Base-by-base conservation (phyloP, 2,888 invertebrate species). In the Cantharis rufa region DNA sequence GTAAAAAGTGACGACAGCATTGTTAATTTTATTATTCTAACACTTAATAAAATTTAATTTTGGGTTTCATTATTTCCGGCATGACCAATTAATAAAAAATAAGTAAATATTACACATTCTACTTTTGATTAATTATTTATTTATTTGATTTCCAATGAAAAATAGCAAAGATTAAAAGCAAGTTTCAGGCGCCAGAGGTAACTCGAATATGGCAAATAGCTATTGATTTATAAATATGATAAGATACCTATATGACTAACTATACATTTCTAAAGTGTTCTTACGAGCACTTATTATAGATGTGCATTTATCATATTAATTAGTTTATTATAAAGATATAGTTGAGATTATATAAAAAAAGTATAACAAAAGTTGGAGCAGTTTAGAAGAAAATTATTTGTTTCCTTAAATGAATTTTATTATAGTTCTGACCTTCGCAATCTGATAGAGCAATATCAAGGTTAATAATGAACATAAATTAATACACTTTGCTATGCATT, bases 361-460 rank as follows among this genome's bases (percentile, higher is more conserved):
- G 27, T n/a, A 48, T 0, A n/a, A 48, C n/a, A 48, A 48, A 32
- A 48, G n/a, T 48, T 48, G 32, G 7, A 48, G 48, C 48, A 7
- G n/a, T 48, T 48, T 48, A 48, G n/a, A n/a, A 48, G 1, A 5
- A n/a, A 48, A 48, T 75, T 70, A 32, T 63, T 69, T 70, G 69
- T 70, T 28, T 62, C 69, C 15, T 74, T 72, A 76, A 72, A 73
- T 77, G 71, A 24, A 69, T 70, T 74, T 73, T 62, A 74, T 64
- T 73, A 71, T 73, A 61, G 62, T 68, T 68, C 28, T 69, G 71
- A 68, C 77, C 77, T 77, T 77, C 72, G 61, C 77, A 74, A 74
- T 77, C 73, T 74, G 77, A 77, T 77, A 77, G 73, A 77, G 69
- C 77, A 74, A 74, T 77, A 77, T 77, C 77, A 77, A 77, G 77